A percentile compares a stretch with the other conserved stretches of the same genome.
These are phyloP conservation scores for Steromphala cineraria DNA, from an alignment of 2,888 invertebrate species.

Conservation along the genomic window DNA sequence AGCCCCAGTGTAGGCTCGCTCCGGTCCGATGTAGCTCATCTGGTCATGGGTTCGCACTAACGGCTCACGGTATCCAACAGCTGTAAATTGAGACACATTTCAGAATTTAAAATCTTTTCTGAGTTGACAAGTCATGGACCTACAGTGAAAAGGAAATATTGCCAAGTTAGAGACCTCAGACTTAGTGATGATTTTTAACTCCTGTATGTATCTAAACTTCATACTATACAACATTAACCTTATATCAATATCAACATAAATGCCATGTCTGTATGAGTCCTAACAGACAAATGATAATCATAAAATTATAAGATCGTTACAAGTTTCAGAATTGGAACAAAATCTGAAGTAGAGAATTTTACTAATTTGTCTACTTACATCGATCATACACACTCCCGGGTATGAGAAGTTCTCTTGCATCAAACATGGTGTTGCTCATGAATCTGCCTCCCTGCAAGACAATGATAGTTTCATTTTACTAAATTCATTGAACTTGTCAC, in stretches of 20 bases:
- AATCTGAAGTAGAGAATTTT: too few species aligned
- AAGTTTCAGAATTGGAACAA: too few species aligned
- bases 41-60: constrained; percentile 85
- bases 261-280: too few species aligned
- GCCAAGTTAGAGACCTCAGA: too few species aligned
- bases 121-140: too few species aligned
- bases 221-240: too few species aligned
- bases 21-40: constrained; percentile 93
- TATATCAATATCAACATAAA: too few species aligned
- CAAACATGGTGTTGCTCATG: constrained; percentile 97
- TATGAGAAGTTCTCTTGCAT: constrained; percentile 95
- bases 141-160: too few species aligned
- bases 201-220: too few species aligned
- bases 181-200: too few species aligned
- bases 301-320: too few species aligned
- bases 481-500: background rate
- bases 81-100: constrained; percentile 29
- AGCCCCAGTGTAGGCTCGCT: constrained; percentile 78
- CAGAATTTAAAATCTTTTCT: background rate
- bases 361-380: constrained; percentile 52
- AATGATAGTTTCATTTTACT: background rate
- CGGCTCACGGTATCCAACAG: constrained; percentile 64
- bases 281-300: background rate
- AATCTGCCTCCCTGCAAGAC: constrained; percentile 83
- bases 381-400: constrained; percentile 94